Percentiles rank a stretch among this genome's conserved stretches.
These are phyloP conservation scores for Oryctolagus cuniculus DNA, from an alignment of 2,113 vertebrate genomes.

Conservation along the genomic window mOryCun1.1 NC_091433.1:15547001-15547500, in stretches of 20 bases:
- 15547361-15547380: constrained; percentile 3
- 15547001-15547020: constrained; percentile 11
- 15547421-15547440: background rate
- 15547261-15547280: background rate
- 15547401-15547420: background rate
- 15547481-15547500: background rate
- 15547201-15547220: background rate
- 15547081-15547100: no score
- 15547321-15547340: background rate
- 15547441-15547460: background rate
- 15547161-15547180: background rate
- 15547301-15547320: background rate
- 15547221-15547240: background rate
- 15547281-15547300: background rate
- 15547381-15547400: background rate
- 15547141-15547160: background rate
- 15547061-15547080: background rate
- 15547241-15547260: background rate
- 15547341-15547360: background rate
- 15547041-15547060: background rate
- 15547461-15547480: background rate
- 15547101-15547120: background rate
- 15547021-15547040: background rate
- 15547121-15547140: background rate
- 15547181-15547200: background rate